Evolutionary conservation across 2,113 vertebrate genomes (phyloP), one percentile per base, ranked within the genome.

Genomic region (Brienomyrus brachyistius): DNA sequence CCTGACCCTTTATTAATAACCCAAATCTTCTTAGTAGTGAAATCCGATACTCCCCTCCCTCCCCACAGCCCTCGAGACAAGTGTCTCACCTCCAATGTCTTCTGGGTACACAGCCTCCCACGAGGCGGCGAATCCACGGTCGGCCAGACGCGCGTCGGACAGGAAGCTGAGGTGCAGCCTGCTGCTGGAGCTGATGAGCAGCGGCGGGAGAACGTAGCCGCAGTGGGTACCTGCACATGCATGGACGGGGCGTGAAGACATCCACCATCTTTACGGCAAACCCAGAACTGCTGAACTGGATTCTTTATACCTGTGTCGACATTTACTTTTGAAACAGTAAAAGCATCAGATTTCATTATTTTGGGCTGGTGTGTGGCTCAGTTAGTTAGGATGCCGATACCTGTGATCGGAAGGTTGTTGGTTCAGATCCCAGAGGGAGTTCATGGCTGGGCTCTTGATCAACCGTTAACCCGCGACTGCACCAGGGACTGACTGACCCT

Each of bases 31-130:
- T 87, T 90, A 90, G 80, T 84, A 92, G 87, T 35, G 23, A 85
- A 84, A 47, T 43, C 45, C 43, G 17, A 47, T 8, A 48, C 19
- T 23, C 21, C 19, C 35, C 0, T 4, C n/a, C 90, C 82, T 54
- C 54, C 59, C 45, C 21, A 56, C 80, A 86, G 89, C 56, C 35
- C 23, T 21, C 17, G 7, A 21, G 15, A 13, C 56, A 47, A 56
- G 80, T 4, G 45, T 48, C 35, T 92, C 93, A 95, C 96, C 96
- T 92, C 92, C 85, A 52, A 96, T 94, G 90, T 97, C 95, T 89
- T 96, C 95, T 31, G 95, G 94, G 89, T 95, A 94, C 83, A 95
- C 95, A 11, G 94, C 95, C 90, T 96, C 94, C 95, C 95, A 96
- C 88, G 89, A 94, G 86, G 94, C 94, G 54, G 93, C 94, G 92